These are phyloP conservation scores for Laticauda laticaudata DNA, from an alignment of 2,113 vertebrate species.

Conservation along the genomic window DNA sequence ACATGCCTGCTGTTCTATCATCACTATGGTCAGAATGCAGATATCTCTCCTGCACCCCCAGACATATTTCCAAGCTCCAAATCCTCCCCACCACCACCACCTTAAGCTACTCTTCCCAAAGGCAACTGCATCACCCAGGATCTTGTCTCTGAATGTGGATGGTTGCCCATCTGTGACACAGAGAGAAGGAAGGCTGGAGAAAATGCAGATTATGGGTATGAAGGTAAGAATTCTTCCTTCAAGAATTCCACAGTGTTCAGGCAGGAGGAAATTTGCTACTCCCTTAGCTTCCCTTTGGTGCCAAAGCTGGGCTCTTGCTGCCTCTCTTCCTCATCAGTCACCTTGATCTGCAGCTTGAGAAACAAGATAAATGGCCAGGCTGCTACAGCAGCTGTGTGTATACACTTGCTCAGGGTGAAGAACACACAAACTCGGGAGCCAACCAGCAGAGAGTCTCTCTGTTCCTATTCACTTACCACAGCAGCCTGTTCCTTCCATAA, in stretches of 20 bases:
- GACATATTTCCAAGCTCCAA: not conserved
- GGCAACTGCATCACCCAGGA: not conserved
- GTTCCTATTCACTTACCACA: not conserved
- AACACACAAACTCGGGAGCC: not conserved
- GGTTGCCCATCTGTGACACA: not conserved
- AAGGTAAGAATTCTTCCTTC: not conserved
- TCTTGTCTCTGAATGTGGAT: not conserved
- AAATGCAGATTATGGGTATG: not conserved
- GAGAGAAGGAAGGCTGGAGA: not conserved
- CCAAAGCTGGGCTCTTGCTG: not conserved
- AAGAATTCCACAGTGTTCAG: not conserved
- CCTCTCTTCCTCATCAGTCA: slow-evolving; percentile 15
- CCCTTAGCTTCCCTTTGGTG: slow-evolving; percentile 19
- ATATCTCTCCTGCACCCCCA: not conserved
- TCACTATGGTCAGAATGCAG: not conserved
- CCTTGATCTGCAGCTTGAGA: slow-evolving; percentile 12
- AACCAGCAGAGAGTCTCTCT: not conserved
- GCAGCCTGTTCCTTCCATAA: not conserved
- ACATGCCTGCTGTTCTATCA: not conserved
- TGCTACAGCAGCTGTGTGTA: not conserved
- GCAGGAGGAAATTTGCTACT: slow-evolving; percentile 26
- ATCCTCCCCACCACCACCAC: not conserved
- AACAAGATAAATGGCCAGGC: not conserved
- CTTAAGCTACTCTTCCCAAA: not conserved
- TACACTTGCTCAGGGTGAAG: not conserved